Conservation (phyloP, 2,888 invertebrate genomes). For the Lissocephala sabroskyi region DNA sequence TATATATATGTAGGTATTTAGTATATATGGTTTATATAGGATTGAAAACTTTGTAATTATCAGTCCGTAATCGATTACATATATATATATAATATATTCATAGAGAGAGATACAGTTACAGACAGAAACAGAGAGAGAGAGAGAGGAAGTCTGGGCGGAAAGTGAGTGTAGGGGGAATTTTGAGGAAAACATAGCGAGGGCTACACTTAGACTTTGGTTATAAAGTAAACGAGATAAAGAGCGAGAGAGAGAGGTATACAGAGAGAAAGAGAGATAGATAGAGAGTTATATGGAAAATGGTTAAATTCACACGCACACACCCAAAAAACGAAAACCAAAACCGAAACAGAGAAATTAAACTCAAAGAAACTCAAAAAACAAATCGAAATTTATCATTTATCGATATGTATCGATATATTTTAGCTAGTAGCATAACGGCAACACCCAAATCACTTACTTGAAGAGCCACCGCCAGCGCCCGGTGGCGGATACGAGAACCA, state of each 20-base stretch:
- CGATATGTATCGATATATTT: no score
- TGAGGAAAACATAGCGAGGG: not conserved
- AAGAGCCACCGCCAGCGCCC: constrained; percentile 79
- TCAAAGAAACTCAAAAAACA: not conserved
- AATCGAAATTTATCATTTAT: no score
- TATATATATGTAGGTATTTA: no score
- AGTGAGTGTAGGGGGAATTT: no score
- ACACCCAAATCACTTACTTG: constrained; percentile 76
- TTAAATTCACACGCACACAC: not conserved
- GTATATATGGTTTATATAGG: no score
- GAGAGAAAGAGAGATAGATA: constrained; percentile 11
- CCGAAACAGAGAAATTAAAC: not conserved
- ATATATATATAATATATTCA: no score
- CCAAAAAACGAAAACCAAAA: constrained; percentile 15
- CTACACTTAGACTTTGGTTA: not conserved
- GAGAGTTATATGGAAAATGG: no score
- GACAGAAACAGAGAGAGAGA: not conserved
- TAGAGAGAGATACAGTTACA: no score
- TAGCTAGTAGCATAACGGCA: no score
- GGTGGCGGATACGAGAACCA: constrained; percentile 89
- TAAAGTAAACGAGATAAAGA: not conserved
- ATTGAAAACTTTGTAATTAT: no score
- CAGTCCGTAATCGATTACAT: no score
- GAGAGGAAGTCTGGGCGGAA: no score
- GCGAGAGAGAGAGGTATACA: not conserved